Base-by-base conservation (phyloP, 1,140 invertebrate species). In the Drosophila nigrodunni region DNA sequence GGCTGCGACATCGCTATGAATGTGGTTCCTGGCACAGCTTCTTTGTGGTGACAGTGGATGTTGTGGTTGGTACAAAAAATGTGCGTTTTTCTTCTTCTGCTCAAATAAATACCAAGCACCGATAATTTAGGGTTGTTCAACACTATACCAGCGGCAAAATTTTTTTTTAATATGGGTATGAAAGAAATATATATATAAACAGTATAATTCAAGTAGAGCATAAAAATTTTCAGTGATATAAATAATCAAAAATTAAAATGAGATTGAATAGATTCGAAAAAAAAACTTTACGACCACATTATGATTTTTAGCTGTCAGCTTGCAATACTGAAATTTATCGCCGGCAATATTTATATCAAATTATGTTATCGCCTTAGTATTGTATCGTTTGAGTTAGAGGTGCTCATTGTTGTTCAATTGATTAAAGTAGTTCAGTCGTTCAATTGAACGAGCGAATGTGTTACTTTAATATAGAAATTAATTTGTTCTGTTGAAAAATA, bases 31-130 rank as follows among this genome's bases (percentile, higher is more conserved):
- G 15, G 13, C 77, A 68, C 79, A 35, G 69, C 11, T 57, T 41
- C 59, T 49, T 21, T 13, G 21, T 13, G 7, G 11, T 35, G 13
- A 4, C 25, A 13, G 37, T 69, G 35, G 34, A 54, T 55, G 67
- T 54, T 37, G 55, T 70, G 55, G 15, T 80, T 70, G 55, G 13
- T 80, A 72, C 68, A 58, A 76, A 80, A 86, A 87, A 87, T 87
- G 82, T 87, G 82, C 85, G 83, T 83, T 83, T 82, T 77, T 88
- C 78, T 66, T 79, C 78, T 65, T 79, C 82, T 81, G 87, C 62
- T n/a, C 49, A 35, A 82, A 72, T 58, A 46, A 69, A 77, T 74
- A 66, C 67, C 79, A 74, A 76, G 76, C 83, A 83, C 72, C 77
- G 67, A 71, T 73, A 87, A 87, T 88, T 87, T 82, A 46, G 76